phyloP scores from a whole-genome alignment of 2,113 vertebrate genomes.

The Furnarius figulus region DNA sequence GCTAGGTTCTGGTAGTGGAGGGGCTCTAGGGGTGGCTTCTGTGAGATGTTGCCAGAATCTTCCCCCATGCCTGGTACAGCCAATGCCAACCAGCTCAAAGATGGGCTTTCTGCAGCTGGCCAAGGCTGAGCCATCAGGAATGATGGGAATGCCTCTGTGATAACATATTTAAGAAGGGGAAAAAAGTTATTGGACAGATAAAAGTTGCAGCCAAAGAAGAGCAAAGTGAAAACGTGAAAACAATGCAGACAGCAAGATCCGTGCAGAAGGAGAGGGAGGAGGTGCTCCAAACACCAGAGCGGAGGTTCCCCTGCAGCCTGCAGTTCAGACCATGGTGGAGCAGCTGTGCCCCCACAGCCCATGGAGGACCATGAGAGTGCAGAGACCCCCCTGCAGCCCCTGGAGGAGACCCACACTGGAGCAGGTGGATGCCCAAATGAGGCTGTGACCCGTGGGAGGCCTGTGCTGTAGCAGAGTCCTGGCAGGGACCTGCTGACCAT shows the following conservation, averaged over 20 bases:
- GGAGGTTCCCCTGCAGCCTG: too few relatives aligned
- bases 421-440: background rate
- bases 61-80: background rate
- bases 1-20: background rate
- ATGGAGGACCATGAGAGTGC: too few relatives aligned
- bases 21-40: background rate
- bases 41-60: background rate
- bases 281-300: background rate
- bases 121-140: background rate
- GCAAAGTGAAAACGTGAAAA: background rate
- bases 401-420: background rate
- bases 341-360: too few relatives aligned
- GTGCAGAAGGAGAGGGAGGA: background rate
- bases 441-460: background rate
- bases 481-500: background rate
- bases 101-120: background rate
- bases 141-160: background rate
- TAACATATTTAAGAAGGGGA: background rate
- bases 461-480: background rate
- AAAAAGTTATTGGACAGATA: background rate
- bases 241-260: background rate
- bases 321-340: too few relatives aligned
- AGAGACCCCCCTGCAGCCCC: background rate
- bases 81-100: background rate
- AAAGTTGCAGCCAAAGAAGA: background rate